Evolutionary conservation across 92 coral and sea anemone genomes (phyloP).

Genomic region (Porites evermanni): DNA sequence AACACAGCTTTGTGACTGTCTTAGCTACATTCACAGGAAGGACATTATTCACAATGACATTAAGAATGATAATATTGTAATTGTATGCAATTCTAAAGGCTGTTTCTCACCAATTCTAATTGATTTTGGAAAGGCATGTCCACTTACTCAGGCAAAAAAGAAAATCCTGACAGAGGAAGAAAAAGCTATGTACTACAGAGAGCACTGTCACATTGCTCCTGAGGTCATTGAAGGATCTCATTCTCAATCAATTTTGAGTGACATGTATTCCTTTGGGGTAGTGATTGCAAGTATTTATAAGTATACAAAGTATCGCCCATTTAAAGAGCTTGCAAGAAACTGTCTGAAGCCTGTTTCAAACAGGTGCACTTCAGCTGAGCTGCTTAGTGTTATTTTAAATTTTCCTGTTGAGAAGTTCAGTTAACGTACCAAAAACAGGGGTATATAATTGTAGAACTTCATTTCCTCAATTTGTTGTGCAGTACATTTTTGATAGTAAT

Average conservation of each 20-base stretch:
- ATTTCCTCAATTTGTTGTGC: too few relatives aligned
- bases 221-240: slow-evolving; percentile 16
- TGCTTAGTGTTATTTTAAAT: slow-evolving; percentile 14
- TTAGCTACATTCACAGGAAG: slow-evolving; percentile 60
- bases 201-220: slow-evolving; percentile 64
- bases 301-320: slow-evolving; percentile 14
- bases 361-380: slow-evolving; percentile 61
- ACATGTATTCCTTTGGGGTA: slow-evolving; percentile 26
- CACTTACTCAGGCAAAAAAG: slow-evolving; percentile 17
- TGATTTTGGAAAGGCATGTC: slow-evolving; percentile 74
- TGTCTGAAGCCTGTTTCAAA: slow-evolving; percentile 36
- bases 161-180: slow-evolving; percentile 28
- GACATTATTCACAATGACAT: slow-evolving; percentile 61
- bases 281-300: slow-evolving; percentile 36
- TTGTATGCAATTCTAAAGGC: not conserved
- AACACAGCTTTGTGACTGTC: slow-evolving; percentile 61
- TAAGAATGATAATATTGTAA: slow-evolving; percentile 70
- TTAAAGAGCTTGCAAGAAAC: slow-evolving; percentile 60
- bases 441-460: not conserved
- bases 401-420: not conserved
- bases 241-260: slow-evolving; percentile 15
- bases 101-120: slow-evolving; percentile 41
- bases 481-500: too few relatives aligned
- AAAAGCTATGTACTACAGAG: slow-evolving; percentile 30
- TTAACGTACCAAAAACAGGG: not conserved